phyloP scores from a whole-genome alignment of 1,140 invertebrate genomes.

The Pseudomyrmex gracilis region DNA sequence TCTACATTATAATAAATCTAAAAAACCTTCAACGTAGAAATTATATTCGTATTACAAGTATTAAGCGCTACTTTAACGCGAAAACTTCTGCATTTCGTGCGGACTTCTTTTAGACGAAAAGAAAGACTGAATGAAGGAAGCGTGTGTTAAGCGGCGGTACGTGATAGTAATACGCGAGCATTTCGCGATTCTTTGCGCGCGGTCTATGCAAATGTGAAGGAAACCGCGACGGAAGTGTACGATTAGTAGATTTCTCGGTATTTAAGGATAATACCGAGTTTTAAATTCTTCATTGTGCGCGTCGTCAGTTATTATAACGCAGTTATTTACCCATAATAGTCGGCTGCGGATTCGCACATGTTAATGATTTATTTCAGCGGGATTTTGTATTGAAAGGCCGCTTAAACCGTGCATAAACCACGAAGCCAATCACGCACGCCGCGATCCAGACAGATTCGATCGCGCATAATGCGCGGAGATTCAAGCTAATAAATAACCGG shows the following conservation, averaged over 20 bases:
- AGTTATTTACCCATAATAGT: slow-evolving; percentile 62
- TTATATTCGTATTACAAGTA: not conserved
- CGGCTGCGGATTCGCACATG: slow-evolving; percentile 40
- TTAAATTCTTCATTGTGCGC: not conserved
- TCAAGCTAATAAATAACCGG: slow-evolving; percentile 76
- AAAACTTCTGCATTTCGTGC: slow-evolving; percentile 8
- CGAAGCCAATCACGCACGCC: slow-evolving; percentile 48
- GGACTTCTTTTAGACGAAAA: not conserved
- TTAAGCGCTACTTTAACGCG: not conserved
- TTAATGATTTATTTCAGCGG: slow-evolving; percentile 55
- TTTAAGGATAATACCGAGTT: slow-evolving; percentile 20
- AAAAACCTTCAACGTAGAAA: not conserved
- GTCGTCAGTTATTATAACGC: slow-evolving; percentile 45
- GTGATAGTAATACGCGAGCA: slow-evolving; percentile 37
- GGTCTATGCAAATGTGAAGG: not conserved
- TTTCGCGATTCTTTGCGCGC: not conserved
- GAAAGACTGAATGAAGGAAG: not conserved
- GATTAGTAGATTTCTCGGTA: not conserved
- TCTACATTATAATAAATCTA: too few relatives aligned
- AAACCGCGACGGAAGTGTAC: not conserved
- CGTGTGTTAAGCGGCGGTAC: slow-evolving; percentile 45
- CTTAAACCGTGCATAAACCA: slow-evolving; percentile 46
- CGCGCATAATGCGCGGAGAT: slow-evolving; percentile 71
- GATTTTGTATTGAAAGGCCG: slow-evolving; percentile 39
- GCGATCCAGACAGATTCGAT: slow-evolving; percentile 68